These are phyloP conservation scores for Sylvietta virens DNA, from an alignment of 2,113 vertebrate genomes.

Conservation along the genomic window DNA sequence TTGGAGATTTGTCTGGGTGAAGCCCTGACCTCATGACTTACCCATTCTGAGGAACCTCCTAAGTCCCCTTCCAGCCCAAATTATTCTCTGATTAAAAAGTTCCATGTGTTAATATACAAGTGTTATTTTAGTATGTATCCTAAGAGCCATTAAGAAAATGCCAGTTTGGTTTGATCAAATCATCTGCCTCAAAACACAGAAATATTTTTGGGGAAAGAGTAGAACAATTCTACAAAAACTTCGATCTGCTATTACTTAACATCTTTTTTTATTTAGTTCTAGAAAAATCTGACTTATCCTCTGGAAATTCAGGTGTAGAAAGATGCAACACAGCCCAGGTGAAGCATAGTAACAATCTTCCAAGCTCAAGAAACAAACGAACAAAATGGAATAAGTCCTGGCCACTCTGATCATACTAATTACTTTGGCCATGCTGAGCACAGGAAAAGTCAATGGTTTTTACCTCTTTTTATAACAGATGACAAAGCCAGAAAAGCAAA, in stretches of 20 bases:
- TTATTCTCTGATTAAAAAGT: not conserved
- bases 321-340: not conserved
- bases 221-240: not conserved
- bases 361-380: not conserved
- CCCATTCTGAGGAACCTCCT: not conserved
- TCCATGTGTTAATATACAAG: fast-evolving
- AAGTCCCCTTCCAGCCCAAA: not conserved
- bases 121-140: not conserved
- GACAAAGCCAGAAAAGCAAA: not conserved
- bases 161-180: not conserved
- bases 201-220: not conserved
- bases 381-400: not conserved
- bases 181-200: not conserved
- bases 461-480: not conserved
- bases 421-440: not conserved
- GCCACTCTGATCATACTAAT: not conserved
- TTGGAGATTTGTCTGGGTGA: not conserved
- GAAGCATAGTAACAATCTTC: not conserved
- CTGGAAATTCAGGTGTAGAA: not conserved
- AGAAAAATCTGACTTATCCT: not conserved
- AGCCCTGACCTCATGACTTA: not conserved
- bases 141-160: not conserved
- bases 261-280: not conserved
- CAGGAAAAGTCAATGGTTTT: not conserved
- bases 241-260: not conserved